Percentiles rank a stretch among this genome's conserved stretches.
phyloP scores from a whole-genome alignment of 2,797 vertebrate genomes.

The Acanthurus leucopareius region DNA sequence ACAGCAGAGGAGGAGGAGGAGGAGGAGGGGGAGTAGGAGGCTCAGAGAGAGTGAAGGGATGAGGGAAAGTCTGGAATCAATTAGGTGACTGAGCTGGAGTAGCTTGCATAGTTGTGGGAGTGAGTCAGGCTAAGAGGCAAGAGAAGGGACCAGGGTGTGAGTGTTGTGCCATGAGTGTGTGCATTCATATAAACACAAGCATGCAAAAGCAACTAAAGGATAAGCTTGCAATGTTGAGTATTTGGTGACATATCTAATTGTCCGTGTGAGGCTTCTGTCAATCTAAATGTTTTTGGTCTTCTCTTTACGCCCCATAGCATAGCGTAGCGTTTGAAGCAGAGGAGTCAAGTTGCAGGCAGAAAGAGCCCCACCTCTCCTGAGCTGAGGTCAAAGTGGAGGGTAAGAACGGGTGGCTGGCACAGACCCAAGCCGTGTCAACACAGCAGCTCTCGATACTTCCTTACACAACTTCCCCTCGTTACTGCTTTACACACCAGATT shows the following conservation, averaged over 20 bases:
- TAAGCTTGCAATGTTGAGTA: neutral
- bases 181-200: conserved; percentile 50
- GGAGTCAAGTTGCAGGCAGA: conserved; percentile 65
- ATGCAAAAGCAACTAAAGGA: conserved; percentile 26
- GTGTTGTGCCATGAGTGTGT: conserved; percentile 55
- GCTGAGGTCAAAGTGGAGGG: conserved; percentile 75
- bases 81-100: conserved; percentile 80
- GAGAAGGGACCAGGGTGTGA: conserved; percentile 68
- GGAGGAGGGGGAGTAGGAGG: conserved; percentile 60
- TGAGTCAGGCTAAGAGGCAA: conserved; percentile 81
- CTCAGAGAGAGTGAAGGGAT: conserved; percentile 58
- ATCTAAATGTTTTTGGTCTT: neutral
- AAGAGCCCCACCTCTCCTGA: conserved; percentile 63
- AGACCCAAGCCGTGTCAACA: conserved; percentile 70
- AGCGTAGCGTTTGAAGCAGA: conserved; percentile 14
- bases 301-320: neutral
- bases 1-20: conserved; percentile 63
- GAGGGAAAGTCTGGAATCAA: conserved; percentile 83
- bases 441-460: conserved; percentile 53
- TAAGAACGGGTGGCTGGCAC: conserved; percentile 70
- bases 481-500: conserved; percentile 42
- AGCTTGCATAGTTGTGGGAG: conserved; percentile 84
- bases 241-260: conserved; percentile 4
- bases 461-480: conserved; percentile 66
- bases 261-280: neutral